These are phyloP conservation scores for Stenchaetothrips biformis DNA, from an alignment of 2,888 invertebrate genomes.

Conservation along the genomic window DNA sequence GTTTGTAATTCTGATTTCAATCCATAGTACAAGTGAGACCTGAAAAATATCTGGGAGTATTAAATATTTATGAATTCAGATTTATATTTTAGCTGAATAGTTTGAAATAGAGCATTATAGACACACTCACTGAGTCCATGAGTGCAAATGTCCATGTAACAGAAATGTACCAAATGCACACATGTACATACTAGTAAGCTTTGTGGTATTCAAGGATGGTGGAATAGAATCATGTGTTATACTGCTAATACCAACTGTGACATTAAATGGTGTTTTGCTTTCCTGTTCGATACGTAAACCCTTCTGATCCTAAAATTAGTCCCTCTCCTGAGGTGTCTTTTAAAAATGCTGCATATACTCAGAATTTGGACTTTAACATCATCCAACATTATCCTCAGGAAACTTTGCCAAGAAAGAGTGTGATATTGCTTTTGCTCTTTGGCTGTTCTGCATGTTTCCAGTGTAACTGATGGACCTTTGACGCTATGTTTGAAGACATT, in stretches of 20 bases:
- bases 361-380: no score
- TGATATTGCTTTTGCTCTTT: constrained; percentile 16
- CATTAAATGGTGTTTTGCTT: background rate
- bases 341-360: no score
- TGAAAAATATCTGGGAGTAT: constrained; percentile 3
- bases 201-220: background rate
- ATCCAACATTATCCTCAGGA: background rate
- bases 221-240: background rate
- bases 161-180: constrained; percentile 21
- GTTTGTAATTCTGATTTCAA: background rate
- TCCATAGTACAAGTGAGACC: constrained; percentile 12
- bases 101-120: background rate
- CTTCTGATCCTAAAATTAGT: background rate
- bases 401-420: constrained; percentile 7
- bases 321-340: background rate
- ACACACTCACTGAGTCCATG: background rate
- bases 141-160: background rate
- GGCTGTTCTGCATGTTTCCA: background rate
- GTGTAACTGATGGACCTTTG: background rate
- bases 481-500: background rate
- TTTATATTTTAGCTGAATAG: constrained; percentile 6
- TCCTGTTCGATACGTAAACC: background rate
- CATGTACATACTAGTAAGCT: background rate
- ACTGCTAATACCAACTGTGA: constrained; percentile 12
- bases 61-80: constrained; percentile 19